These are phyloP conservation scores for Geophilus truncorum DNA, from an alignment of 2,888 invertebrate genomes.

Conservation along the genomic window DNA sequence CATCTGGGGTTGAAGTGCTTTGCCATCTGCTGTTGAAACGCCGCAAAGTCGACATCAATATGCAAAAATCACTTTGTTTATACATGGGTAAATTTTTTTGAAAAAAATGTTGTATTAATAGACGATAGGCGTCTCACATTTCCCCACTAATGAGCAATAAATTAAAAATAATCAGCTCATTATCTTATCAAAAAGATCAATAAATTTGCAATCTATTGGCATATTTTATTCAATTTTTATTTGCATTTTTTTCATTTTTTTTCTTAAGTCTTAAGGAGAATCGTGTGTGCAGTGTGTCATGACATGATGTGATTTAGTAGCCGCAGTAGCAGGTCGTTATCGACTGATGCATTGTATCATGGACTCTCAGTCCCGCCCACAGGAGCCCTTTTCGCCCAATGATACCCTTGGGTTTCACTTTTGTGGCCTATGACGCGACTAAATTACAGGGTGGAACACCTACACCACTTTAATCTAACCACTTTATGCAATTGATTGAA, in stretches of 20 bases:
- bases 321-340: not conserved
- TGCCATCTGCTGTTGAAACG: too few species aligned
- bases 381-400: not conserved
- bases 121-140: not conserved
- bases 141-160: not conserved
- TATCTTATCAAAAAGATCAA: not conserved
- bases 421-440: not conserved
- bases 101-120: not conserved
- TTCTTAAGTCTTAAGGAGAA: not conserved
- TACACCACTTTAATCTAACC: not conserved
- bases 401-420: not conserved
- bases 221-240: not conserved
- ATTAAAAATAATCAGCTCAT: conserved; percentile 9
- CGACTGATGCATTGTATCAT: conserved; percentile 13
- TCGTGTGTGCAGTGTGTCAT: not conserved
- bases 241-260: not conserved
- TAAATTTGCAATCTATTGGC: not conserved
- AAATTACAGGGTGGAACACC: conserved; percentile 12
- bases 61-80: too few species aligned
- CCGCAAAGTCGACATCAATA: too few species aligned
- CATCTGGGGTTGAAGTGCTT: too few species aligned
- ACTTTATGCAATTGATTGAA: conserved; percentile 6
- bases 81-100: too few species aligned
- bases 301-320: not conserved
- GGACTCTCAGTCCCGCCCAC: not conserved